These are phyloP conservation scores for Salarias fasciatus DNA, from an alignment of 2,797 vertebrate genomes.

Conservation along the genomic window DNA sequence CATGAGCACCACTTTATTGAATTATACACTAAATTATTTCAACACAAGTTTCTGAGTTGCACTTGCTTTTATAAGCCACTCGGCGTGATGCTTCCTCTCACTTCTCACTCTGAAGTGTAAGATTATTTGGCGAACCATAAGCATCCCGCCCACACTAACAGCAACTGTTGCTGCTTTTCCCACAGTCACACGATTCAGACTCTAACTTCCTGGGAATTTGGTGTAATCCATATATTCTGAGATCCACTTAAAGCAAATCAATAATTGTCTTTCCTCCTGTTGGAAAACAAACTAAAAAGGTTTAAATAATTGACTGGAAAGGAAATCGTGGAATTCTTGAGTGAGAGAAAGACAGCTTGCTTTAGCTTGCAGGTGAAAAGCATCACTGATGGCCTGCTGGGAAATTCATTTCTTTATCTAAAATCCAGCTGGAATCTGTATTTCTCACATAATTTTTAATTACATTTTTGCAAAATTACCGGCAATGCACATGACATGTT, in stretches of 20 bases:
- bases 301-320: conserved; percentile 14
- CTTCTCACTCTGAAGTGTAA: conserved; percentile 46
- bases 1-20: conserved; percentile 10
- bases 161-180: conserved; percentile 59
- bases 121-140: conserved; percentile 54
- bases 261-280: conserved; percentile 4
- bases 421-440: too few relatives aligned
- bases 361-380: not conserved
- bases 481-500: too few relatives aligned
- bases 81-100: conserved; percentile 33
- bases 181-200: conserved; percentile 36
- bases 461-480: too few relatives aligned
- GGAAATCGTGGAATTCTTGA: not conserved
- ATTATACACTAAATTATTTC: conserved; percentile 25
- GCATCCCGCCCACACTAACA: conserved; percentile 43
- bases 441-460: too few relatives aligned
- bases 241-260: conserved; percentile 36
- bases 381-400: not conserved
- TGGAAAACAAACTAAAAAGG: not conserved
- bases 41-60: conserved; percentile 16
- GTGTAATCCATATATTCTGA: conserved; percentile 21
- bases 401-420: too few relatives aligned
- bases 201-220: conserved; percentile 28
- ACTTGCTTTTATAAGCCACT: conserved; percentile 41
- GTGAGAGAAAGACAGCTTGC: conserved; percentile 4